phyloP scores from a whole-genome alignment of 1,140 invertebrate species.

The Lethocerus indicus region DNA sequence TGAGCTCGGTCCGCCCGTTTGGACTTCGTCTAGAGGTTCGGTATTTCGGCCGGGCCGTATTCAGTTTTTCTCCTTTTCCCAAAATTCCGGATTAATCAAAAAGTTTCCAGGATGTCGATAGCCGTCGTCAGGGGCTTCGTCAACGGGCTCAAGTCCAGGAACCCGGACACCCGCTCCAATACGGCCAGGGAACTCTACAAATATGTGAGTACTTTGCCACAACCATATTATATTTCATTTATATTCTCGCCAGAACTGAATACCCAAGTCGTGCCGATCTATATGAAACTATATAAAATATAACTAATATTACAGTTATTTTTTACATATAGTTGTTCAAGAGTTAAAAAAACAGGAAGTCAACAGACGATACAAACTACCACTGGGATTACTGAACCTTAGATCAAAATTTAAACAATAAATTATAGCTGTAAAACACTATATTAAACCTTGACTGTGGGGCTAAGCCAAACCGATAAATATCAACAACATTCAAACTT shows the following conservation, averaged over 20 bases:
- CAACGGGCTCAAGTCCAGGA: constrained; percentile 69
- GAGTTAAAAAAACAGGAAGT: neutral
- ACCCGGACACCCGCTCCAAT: constrained; percentile 66
- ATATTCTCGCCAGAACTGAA: neutral
- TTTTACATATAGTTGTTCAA: neutral
- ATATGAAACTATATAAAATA: neutral
- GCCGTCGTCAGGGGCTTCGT: constrained; percentile 62
- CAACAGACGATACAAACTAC: neutral
- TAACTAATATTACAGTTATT: no score
- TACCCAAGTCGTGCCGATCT: neutral
- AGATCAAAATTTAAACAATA: no score
- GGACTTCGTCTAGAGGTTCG: no score
- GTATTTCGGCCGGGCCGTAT: no score
- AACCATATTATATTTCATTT: neutral
- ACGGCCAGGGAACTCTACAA: constrained; percentile 74
- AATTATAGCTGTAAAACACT: no score
- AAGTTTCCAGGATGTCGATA: no score
- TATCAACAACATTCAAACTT: no score
- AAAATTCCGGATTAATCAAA: no score
- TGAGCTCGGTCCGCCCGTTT: no score
- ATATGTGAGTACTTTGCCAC: constrained; percentile 41
- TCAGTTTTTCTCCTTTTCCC: no score
- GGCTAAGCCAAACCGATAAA: no score
- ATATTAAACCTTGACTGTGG: no score
- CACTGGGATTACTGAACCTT: neutral